These are phyloP conservation scores for Sphenopsis melanotis DNA, from an alignment of 2,797 vertebrate species.

Conservation along the genomic window DNA sequence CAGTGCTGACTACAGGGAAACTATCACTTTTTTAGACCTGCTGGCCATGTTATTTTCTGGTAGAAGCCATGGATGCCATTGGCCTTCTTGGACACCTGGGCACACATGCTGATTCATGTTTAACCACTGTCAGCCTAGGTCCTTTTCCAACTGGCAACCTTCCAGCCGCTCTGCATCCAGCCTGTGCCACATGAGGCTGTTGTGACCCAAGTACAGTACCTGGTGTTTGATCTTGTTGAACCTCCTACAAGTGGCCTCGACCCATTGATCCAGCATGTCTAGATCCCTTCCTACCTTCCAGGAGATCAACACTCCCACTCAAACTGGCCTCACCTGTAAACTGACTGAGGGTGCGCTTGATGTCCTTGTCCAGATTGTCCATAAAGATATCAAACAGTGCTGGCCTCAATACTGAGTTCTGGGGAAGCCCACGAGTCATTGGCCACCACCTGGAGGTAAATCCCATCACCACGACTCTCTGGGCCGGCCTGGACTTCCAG, in stretches of 20 bases:
- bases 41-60: neutral
- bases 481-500: fast-evolving
- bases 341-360: neutral
- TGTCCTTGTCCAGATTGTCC: neutral
- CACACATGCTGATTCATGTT: fast-evolving
- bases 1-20: too few species aligned
- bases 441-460: neutral
- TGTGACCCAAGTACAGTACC: neutral
- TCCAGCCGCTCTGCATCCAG: neutral
- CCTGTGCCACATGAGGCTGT: neutral
- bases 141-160: fast-evolving
- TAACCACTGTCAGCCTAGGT: neutral
- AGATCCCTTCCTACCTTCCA: neutral
- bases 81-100: neutral
- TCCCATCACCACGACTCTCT: neutral
- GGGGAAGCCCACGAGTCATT: neutral
- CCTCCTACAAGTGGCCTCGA: fast-evolving
- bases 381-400: neutral
- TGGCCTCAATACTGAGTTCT: neutral
- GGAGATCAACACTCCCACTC: neutral
- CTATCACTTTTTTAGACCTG: neutral
- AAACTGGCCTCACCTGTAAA: neutral
- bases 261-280: neutral
- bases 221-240: neutral
- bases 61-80: neutral